A percentile compares a stretch with the other conserved stretches of the same genome.
phyloP scores from a whole-genome alignment of 2,113 vertebrate genomes.

The Dicaeum eximium region DNA sequence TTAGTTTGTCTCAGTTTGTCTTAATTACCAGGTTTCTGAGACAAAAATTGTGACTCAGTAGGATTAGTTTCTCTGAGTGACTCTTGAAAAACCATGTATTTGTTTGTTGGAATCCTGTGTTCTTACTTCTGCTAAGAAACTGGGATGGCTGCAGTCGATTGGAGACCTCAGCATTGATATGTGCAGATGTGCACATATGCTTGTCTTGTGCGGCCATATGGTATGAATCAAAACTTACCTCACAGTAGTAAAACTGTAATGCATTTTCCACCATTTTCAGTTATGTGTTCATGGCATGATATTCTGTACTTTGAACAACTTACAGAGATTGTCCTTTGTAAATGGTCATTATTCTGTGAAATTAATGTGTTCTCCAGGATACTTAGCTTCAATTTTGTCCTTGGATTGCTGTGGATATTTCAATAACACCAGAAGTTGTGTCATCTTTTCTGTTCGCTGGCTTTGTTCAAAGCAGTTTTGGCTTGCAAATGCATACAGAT shows the following conservation, averaged over 20 bases:
- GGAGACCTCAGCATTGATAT: not conserved
- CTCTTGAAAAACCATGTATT: not conserved
- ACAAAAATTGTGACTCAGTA: not conserved
- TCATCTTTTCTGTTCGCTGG: not conserved
- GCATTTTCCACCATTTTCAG: conserved; percentile 37
- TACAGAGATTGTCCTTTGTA: not conserved
- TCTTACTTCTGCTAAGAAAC: not conserved
- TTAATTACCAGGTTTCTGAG: not conserved
- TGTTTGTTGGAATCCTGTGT: not conserved
- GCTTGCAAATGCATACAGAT: not conserved
- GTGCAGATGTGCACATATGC: not conserved
- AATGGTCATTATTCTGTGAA: not conserved
- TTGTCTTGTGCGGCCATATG: conserved; percentile 5
- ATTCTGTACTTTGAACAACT: not conserved
- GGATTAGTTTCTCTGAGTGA: not conserved
- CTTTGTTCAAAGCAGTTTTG: not conserved
- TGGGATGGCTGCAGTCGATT: not conserved
- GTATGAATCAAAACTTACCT: conserved; percentile 35
- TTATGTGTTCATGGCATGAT: not conserved
- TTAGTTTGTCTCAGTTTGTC: not conserved
- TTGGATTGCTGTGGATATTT: not conserved
- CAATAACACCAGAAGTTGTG: not conserved
- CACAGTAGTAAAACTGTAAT: conserved; percentile 33
- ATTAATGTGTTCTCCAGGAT: not conserved
- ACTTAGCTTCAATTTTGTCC: not conserved